A percentile compares a stretch with the other conserved stretches of the same genome.
Conservation (phyloP, 2,797 vertebrate genomes). For the Coilia nasus region DNA sequence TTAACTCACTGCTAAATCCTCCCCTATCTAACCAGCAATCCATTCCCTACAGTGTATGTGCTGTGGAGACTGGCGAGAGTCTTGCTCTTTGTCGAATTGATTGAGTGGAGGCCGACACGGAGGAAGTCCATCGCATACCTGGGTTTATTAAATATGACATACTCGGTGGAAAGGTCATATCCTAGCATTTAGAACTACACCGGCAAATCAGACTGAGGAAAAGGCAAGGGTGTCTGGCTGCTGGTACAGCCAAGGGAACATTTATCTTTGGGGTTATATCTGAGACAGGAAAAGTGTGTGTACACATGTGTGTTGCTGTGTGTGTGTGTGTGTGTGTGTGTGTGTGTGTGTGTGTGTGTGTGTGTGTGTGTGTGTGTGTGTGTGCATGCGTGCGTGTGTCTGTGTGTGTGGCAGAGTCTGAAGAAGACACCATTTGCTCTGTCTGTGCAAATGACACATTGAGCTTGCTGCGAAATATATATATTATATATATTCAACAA, state of each 20-base stretch:
- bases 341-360: not conserved
- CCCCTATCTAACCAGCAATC: too few relatives aligned
- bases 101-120: not conserved
- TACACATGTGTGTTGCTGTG: too few relatives aligned
- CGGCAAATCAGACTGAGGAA: not conserved
- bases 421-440: not conserved
- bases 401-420: not conserved
- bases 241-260: not conserved
- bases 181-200: not conserved
- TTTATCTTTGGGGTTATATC: not conserved
- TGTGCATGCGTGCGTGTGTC: not conserved
- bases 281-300: not conserved
- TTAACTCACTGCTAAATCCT: too few relatives aligned
- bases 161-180: not conserved
- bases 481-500: not conserved
- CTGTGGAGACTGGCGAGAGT: too few relatives aligned
- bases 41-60: too few relatives aligned
- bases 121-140: slow-evolving; percentile 2
- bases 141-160: slow-evolving; percentile 24
- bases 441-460: not conserved
- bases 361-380: not conserved
- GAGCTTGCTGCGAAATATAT: not conserved
- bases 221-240: not conserved
- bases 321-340: not conserved
- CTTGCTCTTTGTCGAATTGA: slow-evolving; percentile 16